These are phyloP conservation scores for Cladopsammia gracilis DNA, from an alignment of 64 coral and sea anemone genomes.

Conservation along the genomic window DNA sequence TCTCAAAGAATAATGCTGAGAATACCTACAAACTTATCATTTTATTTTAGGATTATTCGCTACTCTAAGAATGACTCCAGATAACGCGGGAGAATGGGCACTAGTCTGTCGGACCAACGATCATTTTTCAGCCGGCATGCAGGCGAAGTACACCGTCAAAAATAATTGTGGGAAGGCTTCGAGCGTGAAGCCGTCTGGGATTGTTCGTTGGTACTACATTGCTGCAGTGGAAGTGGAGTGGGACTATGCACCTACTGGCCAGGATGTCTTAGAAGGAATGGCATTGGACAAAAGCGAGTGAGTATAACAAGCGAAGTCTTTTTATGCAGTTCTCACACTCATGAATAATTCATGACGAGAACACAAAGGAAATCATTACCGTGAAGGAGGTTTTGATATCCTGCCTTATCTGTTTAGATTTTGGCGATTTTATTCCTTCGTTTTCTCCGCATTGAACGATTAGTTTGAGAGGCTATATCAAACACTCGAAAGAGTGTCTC, in stretches of 20 bases:
- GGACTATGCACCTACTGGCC: conserved; percentile 79
- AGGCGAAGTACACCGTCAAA: conserved; percentile 76
- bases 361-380: no score
- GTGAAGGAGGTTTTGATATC: no score
- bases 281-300: conserved; percentile 62
- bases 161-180: conserved; percentile 27
- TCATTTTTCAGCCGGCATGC: conserved; percentile 91
- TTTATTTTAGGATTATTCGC: conserved; percentile 61
- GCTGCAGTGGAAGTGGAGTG: conserved; percentile 67
- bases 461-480: no score
- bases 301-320: not conserved
- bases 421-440: no score
- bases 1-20: not conserved
- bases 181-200: not conserved
- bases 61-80: conserved; percentile 81
- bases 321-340: not conserved
- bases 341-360: no score
- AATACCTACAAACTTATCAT: not conserved
- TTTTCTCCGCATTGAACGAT: no score
- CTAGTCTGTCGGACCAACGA: conserved; percentile 90
- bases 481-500: no score
- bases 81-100: conserved; percentile 90
- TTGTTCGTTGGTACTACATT: conserved; percentile 47
- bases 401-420: no score
- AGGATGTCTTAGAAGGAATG: conserved; percentile 32